A percentile compares a stretch with the other conserved stretches of the same genome.
Conservation (phyloP, 1,140 invertebrate species). For the Trachymyrmex cornetzi region DNA sequence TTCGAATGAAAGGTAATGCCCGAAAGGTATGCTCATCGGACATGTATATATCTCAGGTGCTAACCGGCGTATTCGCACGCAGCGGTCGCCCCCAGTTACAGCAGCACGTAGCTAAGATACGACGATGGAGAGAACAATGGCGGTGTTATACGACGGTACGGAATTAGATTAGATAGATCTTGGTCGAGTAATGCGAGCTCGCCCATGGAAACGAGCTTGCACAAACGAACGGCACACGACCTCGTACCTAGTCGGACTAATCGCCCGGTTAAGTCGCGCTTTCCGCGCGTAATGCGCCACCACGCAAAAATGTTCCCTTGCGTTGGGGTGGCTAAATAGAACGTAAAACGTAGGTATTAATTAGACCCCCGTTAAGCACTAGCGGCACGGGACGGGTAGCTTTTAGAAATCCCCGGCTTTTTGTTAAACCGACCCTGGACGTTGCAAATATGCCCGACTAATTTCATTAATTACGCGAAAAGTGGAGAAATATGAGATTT, state of each 20-base stretch:
- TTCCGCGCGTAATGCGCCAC: constrained; percentile 12
- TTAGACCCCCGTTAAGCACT: constrained; percentile 18
- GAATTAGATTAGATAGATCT: constrained; percentile 70
- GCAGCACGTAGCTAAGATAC: constrained; percentile 42
- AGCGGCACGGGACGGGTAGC: neutral
- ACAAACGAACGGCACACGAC: constrained; percentile 34
- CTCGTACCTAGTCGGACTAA: constrained; percentile 10
- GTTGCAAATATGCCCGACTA: constrained; percentile 25
- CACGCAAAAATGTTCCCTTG: constrained; percentile 29
- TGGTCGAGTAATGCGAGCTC: constrained; percentile 50
- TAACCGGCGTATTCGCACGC: constrained; percentile 21
- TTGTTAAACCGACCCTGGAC: constrained; percentile 8
- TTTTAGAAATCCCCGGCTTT: constrained; percentile 33
- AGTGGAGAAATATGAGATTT: constrained; percentile 35
- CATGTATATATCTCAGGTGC: constrained; percentile 4
- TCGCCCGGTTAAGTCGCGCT: constrained; percentile 36
- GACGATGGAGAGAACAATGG: constrained; percentile 63
- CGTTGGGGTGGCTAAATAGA: constrained; percentile 25
- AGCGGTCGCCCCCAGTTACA: constrained; percentile 46
- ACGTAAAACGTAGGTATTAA: constrained; percentile 44
- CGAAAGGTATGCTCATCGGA: neutral
- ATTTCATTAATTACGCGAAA: constrained; percentile 57
- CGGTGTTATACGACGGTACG: constrained; percentile 29
- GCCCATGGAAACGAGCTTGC: constrained; percentile 30
- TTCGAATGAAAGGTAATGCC: neutral